Conservation (phyloP, 2,113 vertebrate species). For the Casuarius casuarius region DNA sequence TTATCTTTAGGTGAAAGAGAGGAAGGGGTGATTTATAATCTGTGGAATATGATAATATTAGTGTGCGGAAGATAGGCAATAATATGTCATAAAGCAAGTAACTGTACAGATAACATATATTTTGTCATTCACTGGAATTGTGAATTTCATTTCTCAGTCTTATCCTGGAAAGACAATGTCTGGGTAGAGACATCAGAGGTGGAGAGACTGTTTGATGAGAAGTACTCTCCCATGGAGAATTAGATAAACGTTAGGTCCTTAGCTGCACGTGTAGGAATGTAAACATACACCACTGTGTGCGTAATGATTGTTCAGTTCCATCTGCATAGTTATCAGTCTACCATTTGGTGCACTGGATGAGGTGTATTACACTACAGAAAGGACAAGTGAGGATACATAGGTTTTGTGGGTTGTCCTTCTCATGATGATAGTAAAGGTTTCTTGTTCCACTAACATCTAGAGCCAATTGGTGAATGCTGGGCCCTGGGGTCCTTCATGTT, state of each 20-base stretch:
- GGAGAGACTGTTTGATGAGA: background rate
- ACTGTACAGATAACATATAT: background rate
- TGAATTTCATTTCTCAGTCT: background rate
- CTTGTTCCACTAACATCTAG: background rate
- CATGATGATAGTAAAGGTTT: background rate
- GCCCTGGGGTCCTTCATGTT: background rate
- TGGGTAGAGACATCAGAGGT: background rate
- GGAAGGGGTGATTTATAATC: background rate
- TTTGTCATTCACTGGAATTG: background rate
- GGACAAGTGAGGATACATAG: rapidly evolving
- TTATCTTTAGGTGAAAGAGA: background rate
- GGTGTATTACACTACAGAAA: background rate
- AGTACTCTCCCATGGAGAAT: background rate
- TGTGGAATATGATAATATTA: background rate
- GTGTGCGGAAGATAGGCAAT: background rate
- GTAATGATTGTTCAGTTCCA: background rate
- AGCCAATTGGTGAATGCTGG: background rate
- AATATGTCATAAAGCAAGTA: background rate
- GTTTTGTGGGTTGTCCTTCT: background rate
- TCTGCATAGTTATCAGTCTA: no score
- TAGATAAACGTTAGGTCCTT: background rate
- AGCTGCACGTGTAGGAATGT: background rate
- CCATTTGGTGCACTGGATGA: background rate
- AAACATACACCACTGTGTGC: background rate
- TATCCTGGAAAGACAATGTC: background rate